These are phyloP conservation scores for Sclerodermus sp. DNA, from an alignment of 2,888 invertebrate species.

Conservation along the genomic window DNA sequence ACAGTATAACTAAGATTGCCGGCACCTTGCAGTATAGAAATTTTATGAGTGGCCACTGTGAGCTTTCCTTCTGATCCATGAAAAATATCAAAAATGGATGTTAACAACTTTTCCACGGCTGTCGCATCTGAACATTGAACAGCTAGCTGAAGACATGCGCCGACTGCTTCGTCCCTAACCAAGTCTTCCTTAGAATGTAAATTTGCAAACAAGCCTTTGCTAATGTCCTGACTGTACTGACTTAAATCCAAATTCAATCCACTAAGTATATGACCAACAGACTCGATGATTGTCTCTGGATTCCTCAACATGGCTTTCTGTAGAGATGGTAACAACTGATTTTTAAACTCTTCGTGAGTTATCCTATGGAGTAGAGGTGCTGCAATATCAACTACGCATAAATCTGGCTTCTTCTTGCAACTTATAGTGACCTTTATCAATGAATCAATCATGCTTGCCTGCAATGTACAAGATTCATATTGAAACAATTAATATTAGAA, in stretches of 20 bases:
- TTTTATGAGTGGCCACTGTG: slow-evolving; percentile 84
- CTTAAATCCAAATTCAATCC: slow-evolving; percentile 77
- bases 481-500: neutral
- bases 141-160: slow-evolving; percentile 72
- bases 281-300: slow-evolving; percentile 86
- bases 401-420: slow-evolving; percentile 74
- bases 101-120: slow-evolving; percentile 70
- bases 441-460: slow-evolving; percentile 68
- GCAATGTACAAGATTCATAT: slow-evolving; percentile 25
- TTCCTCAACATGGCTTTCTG: slow-evolving; percentile 91
- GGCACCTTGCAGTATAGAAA: slow-evolving; percentile 79
- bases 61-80: slow-evolving; percentile 90
- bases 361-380: slow-evolving; percentile 68
- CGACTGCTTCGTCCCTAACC: slow-evolving; percentile 73
- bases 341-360: slow-evolving; percentile 71
- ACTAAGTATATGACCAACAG: slow-evolving; percentile 75
- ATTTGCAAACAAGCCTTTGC: slow-evolving; percentile 82
- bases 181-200: slow-evolving; percentile 83
- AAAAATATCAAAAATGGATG: slow-evolving; percentile 76
- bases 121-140: slow-evolving; percentile 69
- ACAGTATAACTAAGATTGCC: slow-evolving; percentile 74
- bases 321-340: slow-evolving; percentile 76
- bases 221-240: slow-evolving; percentile 74
- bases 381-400: slow-evolving; percentile 69
- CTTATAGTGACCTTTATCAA: slow-evolving; percentile 79